These are phyloP conservation scores for Montipora foliosa DNA, from an alignment of 64 coral and sea anemone species.

Conservation along the genomic window DNA sequence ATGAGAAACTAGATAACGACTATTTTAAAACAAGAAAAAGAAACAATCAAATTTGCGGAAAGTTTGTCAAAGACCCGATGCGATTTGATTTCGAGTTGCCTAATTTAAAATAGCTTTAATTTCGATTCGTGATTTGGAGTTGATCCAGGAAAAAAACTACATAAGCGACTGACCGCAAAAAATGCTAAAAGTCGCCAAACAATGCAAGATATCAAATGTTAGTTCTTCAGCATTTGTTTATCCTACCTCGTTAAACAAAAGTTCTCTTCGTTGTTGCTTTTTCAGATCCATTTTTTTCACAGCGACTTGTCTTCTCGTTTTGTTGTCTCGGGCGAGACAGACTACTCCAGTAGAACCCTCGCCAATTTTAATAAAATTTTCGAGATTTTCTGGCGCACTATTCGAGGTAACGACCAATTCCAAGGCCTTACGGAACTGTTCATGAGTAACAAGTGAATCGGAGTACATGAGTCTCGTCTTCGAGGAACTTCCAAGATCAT, in stretches of 20 bases:
- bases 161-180: background rate
- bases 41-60: background rate
- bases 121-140: background rate
- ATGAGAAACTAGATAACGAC: background rate
- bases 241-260: slow-evolving; percentile 98
- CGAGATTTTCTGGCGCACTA: slow-evolving; percentile 78
- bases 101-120: no score
- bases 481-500: slow-evolving; percentile 55
- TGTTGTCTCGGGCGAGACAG: slow-evolving; percentile 91
- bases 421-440: slow-evolving; percentile 90
- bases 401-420: slow-evolving; percentile 87
- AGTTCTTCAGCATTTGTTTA: background rate
- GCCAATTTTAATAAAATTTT: slow-evolving; percentile 99
- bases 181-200: background rate
- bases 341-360: slow-evolving; percentile 98
- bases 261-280: slow-evolving; percentile 94
- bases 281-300: slow-evolving; percentile 99
- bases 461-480: slow-evolving; percentile 95
- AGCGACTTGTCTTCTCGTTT: slow-evolving; percentile 93
- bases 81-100: no score
- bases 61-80: no score
- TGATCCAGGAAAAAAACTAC: background rate
- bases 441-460: slow-evolving; percentile 90
- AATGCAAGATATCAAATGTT: background rate
- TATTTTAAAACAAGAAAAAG: background rate